Base-by-base conservation (phyloP, 2,888 invertebrate genomes). In the Aleiodes testaceus region DNA sequence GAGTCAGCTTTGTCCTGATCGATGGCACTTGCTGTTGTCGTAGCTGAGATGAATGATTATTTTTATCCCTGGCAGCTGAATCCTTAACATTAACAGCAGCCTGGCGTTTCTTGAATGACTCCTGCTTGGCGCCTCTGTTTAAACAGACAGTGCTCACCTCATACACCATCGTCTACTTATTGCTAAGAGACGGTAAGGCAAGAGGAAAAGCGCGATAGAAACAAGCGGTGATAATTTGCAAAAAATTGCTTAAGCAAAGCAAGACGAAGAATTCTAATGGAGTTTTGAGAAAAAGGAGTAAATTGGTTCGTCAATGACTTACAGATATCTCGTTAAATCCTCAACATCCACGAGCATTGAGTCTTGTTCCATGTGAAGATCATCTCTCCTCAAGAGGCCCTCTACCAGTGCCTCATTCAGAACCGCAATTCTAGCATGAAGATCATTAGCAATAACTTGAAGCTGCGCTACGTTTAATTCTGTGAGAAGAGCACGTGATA, bases 311-410 rank as follows among this genome's bases (percentile, higher is more conserved):
- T 16, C 18, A 30, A 47, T 16, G 77, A 90, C 94, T 93, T 89
- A 95, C 95, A 95, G 89, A 88, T 95, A 95, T 89, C 95, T 91
- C 52, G 97, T 97, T 79, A 97, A 92, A 89, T 98, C 98, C 88
- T 98, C 98, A 81, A 98, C 97, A 86, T 98, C 98, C 45, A 98
- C 97, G 78, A 98, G 91, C 94, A 97, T 97, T 49, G 98, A 97
- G 88, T 99, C 98, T 88, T 98, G 97, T 77, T 96, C 95, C 97
- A 98, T 98, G 88, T 98, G 97, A 63, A 98, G 90, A 88, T 98
- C 97, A 88, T 99, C 98, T 77, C 98, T 91, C 82, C 95, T 95
- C 91, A 98, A 93, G 80, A 98, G 89, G 86, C 95, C 92, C 87
- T 94, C 93, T 70, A 98, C 97, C 79, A 98, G 89, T 70, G 93